Base-by-base conservation (phyloP, 1,140 invertebrate species). In the Periplaneta americana region DNA sequence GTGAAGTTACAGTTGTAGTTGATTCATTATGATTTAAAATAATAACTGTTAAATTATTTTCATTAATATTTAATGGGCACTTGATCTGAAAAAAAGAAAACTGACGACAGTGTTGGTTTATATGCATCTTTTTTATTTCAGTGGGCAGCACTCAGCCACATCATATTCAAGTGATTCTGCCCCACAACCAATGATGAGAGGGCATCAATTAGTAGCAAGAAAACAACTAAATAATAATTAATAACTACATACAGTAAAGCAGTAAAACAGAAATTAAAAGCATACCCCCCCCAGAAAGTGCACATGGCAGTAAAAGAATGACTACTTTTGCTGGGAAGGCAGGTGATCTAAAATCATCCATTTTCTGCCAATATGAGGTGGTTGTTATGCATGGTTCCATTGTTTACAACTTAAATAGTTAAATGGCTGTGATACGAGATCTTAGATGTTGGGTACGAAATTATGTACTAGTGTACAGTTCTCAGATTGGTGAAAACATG, bases 101-200 rank as follows among this genome's bases (percentile, higher is more conserved):
- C 33, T 18, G 13, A 75, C 15, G 13, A 18, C 33, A 31, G 74
- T 75, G 33, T 75, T 10, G 32, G 32, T n/a, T 15, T 39, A 28
- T 35, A 48, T 33, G 6, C 32, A 32, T 28, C 57, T 66, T 80
- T 22, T 57, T 57, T 80, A 15, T 78, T 78, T 80, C 79, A 80
- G 66, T 74, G 33, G 79, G 48, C 79, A 57, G 48, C 48, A 57
- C 34, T 22, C 79, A 80, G 34, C 79, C 48, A 18, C 79, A 80
- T 57, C 77, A 78, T 78, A 80, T 80, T 80, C 79, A 80, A 80
- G 79, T 80, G 32, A 57, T 80, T 22, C 48, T 80, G 39, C 79
- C 79, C 22, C 79, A 80, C 48, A 80, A 80, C 79, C 79, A 80
- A 66, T 80, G 79, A 80, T 80, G 79, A n/a, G 39, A 33, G 34